Evolutionary conservation across 2,113 vertebrate genomes (phyloP).

Genomic region (Nerophis lumbriciformis): DNA sequence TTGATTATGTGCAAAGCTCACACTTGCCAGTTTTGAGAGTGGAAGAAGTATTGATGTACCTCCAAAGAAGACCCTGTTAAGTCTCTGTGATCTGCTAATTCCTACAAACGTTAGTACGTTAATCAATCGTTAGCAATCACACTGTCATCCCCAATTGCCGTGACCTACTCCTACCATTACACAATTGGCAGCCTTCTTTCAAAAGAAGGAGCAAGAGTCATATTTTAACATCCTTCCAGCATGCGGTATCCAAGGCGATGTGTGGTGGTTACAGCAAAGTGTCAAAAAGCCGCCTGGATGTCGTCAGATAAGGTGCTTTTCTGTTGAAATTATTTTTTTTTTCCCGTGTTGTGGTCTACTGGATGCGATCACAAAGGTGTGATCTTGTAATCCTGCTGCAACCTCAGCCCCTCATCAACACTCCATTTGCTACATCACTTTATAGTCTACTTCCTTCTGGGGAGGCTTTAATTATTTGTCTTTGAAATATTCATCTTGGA

Average conservation of each 20-base stretch:
- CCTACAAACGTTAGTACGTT: no score
- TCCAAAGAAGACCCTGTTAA: constrained; percentile 7
- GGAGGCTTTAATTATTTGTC: constrained; percentile 51
- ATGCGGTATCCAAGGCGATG: neutral
- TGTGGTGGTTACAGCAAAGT: constrained; percentile 1
- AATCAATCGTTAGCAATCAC: constrained; percentile 27
- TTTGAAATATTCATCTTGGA: constrained; percentile 65
- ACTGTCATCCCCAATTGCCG: constrained; percentile 22
- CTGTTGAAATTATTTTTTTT: neutral
- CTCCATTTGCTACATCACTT: neutral
- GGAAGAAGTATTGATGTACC: no score
- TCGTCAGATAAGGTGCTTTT: constrained; percentile 3
- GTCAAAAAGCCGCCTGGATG: constrained; percentile 13
- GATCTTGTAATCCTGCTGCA: constrained; percentile 33
- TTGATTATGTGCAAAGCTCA: no score
- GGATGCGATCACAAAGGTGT: constrained; percentile 36
- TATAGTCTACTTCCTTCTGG: neutral
- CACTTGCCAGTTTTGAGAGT: no score
- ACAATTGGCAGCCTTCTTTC: neutral
- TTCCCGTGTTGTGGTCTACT: neutral
- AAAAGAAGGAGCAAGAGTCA: neutral
- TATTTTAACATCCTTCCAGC: neutral
- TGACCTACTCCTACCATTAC: constrained; percentile 1
- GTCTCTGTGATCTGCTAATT: constrained; percentile 18
- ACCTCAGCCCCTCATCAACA: constrained; percentile 44